These are phyloP conservation scores for Lepus europaeus DNA, from an alignment of 2,113 vertebrate species.

Conservation along the genomic window DNA sequence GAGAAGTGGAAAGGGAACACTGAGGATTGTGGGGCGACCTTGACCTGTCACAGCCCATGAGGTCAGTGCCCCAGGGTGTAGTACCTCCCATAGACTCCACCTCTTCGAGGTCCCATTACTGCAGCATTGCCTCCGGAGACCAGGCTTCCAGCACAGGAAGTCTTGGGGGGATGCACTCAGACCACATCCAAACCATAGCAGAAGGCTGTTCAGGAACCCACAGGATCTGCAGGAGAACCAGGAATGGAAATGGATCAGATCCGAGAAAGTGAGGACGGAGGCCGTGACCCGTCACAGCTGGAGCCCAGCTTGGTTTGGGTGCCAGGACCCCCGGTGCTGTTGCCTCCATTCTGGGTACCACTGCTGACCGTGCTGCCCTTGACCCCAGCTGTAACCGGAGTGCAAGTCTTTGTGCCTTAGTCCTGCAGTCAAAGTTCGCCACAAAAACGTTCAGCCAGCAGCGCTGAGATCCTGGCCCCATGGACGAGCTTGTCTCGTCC, in stretches of 20 bases:
- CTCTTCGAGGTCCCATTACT: too few species aligned
- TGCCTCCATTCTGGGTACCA: neutral
- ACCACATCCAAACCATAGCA: too few species aligned
- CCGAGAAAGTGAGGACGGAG: neutral
- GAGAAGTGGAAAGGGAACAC: too few species aligned
- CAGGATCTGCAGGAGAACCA: neutral
- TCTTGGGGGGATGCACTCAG: too few species aligned
- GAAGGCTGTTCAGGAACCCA: neutral
- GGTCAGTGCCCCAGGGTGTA: too few species aligned
- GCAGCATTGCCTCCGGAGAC: too few species aligned
- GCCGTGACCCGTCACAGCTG: neutral
- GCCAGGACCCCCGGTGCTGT: fast-evolving
- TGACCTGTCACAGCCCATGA: too few species aligned
- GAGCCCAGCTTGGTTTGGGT: neutral
- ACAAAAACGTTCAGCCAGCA: neutral
- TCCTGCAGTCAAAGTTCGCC: neutral
- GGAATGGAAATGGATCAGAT: neutral
- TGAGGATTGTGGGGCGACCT: too few species aligned
- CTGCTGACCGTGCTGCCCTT: fast-evolving
- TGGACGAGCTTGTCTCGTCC: neutral
- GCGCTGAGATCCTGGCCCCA: neutral
- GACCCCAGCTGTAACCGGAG: neutral
- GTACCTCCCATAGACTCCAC: too few species aligned
- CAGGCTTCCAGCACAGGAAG: too few species aligned
- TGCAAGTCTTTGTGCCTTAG: neutral